Percentiles rank a stretch among this genome's conserved stretches.
Conservation (phyloP, 2,888 invertebrate species). For the Cephonodes hylas region DNA sequence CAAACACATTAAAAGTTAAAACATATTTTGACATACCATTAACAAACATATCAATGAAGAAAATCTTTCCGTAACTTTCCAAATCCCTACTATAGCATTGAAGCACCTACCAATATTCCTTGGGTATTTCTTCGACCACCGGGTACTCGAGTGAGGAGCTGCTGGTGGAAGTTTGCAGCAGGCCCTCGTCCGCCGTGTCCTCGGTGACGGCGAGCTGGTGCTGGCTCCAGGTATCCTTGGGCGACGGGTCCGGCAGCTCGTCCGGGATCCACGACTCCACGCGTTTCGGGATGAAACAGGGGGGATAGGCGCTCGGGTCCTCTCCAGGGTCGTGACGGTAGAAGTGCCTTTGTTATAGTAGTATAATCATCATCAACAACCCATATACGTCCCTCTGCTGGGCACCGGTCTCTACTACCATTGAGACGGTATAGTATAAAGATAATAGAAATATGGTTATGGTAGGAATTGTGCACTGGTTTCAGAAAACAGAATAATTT, state of each 20-base stretch:
- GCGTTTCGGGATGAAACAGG: constrained; percentile 63
- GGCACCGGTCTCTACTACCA: too few species aligned
- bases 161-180: constrained; percentile 43
- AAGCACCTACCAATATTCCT: constrained; percentile 53
- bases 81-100: neutral
- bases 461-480: too few species aligned
- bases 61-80: neutral
- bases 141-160: constrained; percentile 50
- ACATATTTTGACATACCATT: neutral
- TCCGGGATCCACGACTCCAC: constrained; percentile 67
- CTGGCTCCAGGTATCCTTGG: constrained; percentile 63
- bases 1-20: neutral
- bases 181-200: constrained; percentile 38
- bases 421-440: too few species aligned
- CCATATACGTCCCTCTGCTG: too few species aligned
- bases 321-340: constrained; percentile 75
- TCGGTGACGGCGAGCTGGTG: constrained; percentile 52
- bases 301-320: constrained; percentile 61
- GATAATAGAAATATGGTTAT: too few species aligned
- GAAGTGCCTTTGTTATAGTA: constrained; percentile 48
- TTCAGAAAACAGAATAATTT: too few species aligned
- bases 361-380: neutral
- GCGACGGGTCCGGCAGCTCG: constrained; percentile 57
- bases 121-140: constrained; percentile 55
- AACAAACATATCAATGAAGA: neutral